Evolutionary conservation across 2,113 vertebrate genomes (phyloP).

Genomic region (Cyprinodon tularosa): DNA sequence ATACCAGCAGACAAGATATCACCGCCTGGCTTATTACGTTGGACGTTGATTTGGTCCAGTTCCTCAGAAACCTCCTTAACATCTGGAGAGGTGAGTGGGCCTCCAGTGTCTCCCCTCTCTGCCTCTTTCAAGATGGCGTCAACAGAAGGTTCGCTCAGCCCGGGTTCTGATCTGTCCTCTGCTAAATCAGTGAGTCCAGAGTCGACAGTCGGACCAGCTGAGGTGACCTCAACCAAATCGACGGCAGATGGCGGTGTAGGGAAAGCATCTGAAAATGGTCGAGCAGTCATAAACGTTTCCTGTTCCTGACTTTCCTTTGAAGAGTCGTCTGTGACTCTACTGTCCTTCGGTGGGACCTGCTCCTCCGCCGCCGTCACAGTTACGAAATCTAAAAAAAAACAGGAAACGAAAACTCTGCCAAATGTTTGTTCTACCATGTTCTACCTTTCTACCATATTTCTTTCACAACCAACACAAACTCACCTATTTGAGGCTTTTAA

Average conservation of each 20-base stretch:
- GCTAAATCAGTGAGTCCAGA: slow-evolving; percentile 60
- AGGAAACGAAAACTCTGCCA: background rate
- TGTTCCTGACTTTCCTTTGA: slow-evolving; percentile 27
- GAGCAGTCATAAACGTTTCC: slow-evolving; percentile 9
- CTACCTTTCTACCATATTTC: too few species aligned
- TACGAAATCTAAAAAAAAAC: slow-evolving; percentile 48
- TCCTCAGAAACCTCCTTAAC: slow-evolving; percentile 54
- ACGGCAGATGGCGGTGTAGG: slow-evolving; percentile 18
- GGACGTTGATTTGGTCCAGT: slow-evolving; percentile 28
- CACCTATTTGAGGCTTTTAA: background rate
- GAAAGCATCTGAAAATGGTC: slow-evolving; percentile 25
- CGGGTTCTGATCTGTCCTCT: slow-evolving; percentile 14
- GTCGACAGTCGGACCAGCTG: slow-evolving; percentile 37
- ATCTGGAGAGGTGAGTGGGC: background rate
- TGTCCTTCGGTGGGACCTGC: slow-evolving; percentile 57
- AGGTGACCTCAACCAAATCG: slow-evolving; percentile 5
- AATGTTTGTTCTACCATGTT: background rate
- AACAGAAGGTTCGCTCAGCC: slow-evolving; percentile 19
- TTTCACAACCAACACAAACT: too few species aligned
- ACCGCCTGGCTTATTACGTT: slow-evolving; percentile 64
- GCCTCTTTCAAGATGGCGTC: background rate
- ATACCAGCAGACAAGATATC: slow-evolving; percentile 42
- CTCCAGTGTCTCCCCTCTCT: slow-evolving; percentile 1
- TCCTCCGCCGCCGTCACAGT: slow-evolving; percentile 54
- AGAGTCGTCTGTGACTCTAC: slow-evolving; percentile 9